Evolutionary conservation across 64 coral and sea anemone genomes (phyloP).

Genomic region (Catalaphyllia jardinei): DNA sequence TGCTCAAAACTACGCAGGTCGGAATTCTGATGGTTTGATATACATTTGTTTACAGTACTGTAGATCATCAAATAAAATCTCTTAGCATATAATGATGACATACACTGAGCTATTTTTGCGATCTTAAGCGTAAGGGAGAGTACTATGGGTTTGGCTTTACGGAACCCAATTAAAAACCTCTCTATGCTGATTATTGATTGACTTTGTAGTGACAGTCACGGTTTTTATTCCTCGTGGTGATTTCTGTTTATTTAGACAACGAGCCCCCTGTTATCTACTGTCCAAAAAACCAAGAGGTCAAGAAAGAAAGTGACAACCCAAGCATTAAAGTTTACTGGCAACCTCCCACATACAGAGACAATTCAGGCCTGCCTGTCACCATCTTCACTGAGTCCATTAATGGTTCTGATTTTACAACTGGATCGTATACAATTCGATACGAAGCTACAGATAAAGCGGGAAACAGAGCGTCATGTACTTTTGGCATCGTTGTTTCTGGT

Average conservation of each 20-base stretch:
- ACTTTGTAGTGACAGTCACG: no score
- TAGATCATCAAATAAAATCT: no score
- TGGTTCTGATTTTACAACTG: constrained; percentile 52
- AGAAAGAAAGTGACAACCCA: constrained; percentile 25
- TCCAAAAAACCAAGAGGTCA: constrained; percentile 76
- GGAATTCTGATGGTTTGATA: no score
- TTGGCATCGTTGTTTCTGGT: constrained; percentile 79
- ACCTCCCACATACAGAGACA: constrained; percentile 72
- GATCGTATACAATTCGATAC: constrained; percentile 68
- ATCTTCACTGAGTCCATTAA: constrained; percentile 79
- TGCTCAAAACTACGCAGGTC: no score
- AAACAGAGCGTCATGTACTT: constrained; percentile 51
- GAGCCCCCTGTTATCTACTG: constrained; percentile 81
- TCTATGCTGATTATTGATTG: no score
- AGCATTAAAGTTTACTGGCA: constrained; percentile 61
- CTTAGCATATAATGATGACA: no score
- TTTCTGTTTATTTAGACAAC: constrained; percentile 52
- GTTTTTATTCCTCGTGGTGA: neutral
- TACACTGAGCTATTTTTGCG: no score
- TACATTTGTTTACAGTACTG: no score
- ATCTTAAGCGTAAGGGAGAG: no score
- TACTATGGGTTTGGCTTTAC: no score
- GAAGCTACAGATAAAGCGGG: constrained; percentile 58
- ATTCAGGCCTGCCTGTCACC: constrained; percentile 59
- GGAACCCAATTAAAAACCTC: no score